These are phyloP conservation scores for Rhogogaster chlorosoma DNA, from an alignment of 2,888 invertebrate genomes.

Conservation along the genomic window DNA sequence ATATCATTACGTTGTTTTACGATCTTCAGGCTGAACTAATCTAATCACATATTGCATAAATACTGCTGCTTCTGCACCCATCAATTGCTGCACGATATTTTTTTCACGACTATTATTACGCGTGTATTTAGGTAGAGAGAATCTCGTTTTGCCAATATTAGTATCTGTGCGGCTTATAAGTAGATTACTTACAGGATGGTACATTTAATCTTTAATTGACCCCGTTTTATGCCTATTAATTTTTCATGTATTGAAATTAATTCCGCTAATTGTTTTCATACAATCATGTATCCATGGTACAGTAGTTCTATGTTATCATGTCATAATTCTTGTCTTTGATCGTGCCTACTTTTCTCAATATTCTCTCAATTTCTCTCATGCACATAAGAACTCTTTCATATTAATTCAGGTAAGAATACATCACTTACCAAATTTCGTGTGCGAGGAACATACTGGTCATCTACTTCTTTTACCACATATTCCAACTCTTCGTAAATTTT, in stretches of 20 bases:
- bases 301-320: not conserved
- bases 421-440: conserved; percentile 21
- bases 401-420: not conserved
- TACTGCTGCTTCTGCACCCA: conserved; percentile 20
- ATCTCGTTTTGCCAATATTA: not conserved
- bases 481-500: not conserved
- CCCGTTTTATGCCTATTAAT: not conserved
- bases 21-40: not conserved
- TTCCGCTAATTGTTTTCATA: not conserved
- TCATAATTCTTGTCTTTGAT: not conserved
- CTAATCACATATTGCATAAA: not conserved
- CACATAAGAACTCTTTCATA: not conserved
- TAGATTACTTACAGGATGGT: conserved; percentile 17
- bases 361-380: not conserved
- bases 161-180: conserved; percentile 46
- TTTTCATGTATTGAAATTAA: not conserved
- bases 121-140: not conserved
- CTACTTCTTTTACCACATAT: conserved; percentile 65
- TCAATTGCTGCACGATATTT: not conserved
- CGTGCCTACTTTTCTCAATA: not conserved
- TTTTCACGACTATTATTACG: not conserved
- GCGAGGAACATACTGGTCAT: not conserved
- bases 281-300: not conserved
- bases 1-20: conserved; percentile 23
- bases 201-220: not conserved